Evolutionary conservation across 2,888 invertebrate genomes (phyloP).

Genomic region (Conus canariensis): DNA sequence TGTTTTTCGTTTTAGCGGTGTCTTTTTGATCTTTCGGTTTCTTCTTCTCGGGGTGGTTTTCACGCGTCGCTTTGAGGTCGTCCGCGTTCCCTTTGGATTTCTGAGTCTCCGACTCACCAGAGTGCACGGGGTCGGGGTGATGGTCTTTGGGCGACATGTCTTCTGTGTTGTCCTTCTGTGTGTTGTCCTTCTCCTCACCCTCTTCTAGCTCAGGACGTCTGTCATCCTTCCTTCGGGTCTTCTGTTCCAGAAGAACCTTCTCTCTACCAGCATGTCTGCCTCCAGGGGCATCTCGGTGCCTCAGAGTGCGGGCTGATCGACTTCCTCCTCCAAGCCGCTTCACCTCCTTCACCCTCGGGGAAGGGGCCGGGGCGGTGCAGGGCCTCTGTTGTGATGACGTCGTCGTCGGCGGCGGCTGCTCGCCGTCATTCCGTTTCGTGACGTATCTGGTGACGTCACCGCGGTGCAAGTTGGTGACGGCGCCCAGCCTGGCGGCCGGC

Average conservation of each 20-base stretch:
- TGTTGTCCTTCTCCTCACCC: neutral
- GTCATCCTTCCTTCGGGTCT: neutral
- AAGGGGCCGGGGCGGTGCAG: conserved; percentile 58
- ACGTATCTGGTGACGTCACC: conserved; percentile 59
- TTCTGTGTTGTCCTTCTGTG: neutral
- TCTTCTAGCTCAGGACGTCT: neutral
- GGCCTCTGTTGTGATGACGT: conserved; percentile 40
- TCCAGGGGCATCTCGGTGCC: neutral
- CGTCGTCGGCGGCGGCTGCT: neutral
- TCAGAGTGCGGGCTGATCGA: neutral
- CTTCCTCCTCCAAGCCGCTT: neutral
- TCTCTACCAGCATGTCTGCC: neutral
- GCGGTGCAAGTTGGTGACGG: conserved; percentile 56
- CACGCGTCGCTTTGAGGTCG: neutral
- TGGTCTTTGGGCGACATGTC: too few relatives aligned
- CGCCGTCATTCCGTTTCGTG: conserved; percentile 39
- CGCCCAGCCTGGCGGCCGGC: conserved; percentile 53
- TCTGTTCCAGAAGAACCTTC: neutral
- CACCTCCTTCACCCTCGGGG: neutral
- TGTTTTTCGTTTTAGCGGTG: too few relatives aligned
- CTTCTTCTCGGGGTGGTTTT: too few relatives aligned
- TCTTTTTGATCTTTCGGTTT: too few relatives aligned
- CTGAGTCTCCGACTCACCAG: neutral
- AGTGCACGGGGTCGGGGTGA: too few relatives aligned
- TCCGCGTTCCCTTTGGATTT: neutral